phyloP scores from a whole-genome alignment of 2,113 vertebrate genomes.

The Mus pahari region DNA sequence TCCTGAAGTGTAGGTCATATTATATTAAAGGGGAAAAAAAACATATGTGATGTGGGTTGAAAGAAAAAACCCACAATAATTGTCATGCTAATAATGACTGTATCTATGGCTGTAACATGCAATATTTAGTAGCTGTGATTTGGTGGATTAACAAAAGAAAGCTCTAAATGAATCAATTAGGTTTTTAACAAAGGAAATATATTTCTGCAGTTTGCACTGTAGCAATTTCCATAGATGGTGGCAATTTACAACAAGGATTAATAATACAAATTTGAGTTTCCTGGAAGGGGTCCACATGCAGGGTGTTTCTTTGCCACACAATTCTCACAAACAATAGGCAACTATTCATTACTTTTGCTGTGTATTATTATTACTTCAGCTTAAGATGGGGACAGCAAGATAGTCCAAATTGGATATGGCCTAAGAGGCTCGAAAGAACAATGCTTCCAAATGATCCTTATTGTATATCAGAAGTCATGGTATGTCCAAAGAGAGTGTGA shows the following conservation, averaged over 20 bases:
- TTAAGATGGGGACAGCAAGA: constrained; percentile 72
- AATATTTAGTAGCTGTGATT: constrained; percentile 75
- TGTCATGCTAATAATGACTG: constrained; percentile 68
- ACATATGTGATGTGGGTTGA: constrained; percentile 25
- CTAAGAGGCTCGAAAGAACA: constrained; percentile 76
- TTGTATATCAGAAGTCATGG: constrained; percentile 66
- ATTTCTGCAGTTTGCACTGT: constrained; percentile 73
- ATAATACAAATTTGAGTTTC: constrained; percentile 79
- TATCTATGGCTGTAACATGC: constrained; percentile 72
- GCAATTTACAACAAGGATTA: constrained; percentile 79
- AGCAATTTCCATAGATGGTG: constrained; percentile 80
- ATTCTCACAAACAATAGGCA: constrained; percentile 78
- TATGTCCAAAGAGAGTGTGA: constrained; percentile 59
- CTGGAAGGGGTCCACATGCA: constrained; percentile 72
- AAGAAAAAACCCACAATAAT: neutral
- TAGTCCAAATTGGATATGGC: constrained; percentile 68
- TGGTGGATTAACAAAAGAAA: constrained; percentile 80
- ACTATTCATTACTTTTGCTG: constrained; percentile 70
- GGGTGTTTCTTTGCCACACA: constrained; percentile 71
- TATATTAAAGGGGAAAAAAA: constrained; percentile 53
- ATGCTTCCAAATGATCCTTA: constrained; percentile 77
- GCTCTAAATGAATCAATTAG: constrained; percentile 82
- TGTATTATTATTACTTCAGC: constrained; percentile 74
- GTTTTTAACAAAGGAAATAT: constrained; percentile 80
- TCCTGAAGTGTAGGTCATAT: constrained; percentile 36